Percentiles rank a stretch among this genome's conserved stretches.
phyloP scores from a whole-genome alignment of 2,113 vertebrate genomes.

The Microtus ochrogaster region DNA sequence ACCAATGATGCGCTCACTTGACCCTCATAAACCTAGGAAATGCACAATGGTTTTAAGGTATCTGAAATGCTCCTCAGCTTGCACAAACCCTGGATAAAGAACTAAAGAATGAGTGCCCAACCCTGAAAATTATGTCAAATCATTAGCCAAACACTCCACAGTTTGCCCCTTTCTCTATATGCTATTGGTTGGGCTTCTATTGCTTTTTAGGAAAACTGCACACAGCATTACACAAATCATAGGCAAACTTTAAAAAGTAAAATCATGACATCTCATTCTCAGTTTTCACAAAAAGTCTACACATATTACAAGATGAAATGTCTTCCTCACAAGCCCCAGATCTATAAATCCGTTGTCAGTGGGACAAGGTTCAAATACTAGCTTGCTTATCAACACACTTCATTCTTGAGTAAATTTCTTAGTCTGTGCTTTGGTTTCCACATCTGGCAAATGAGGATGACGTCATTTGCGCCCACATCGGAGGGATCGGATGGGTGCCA shows the following conservation, averaged over 20 bases:
- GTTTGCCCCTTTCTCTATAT: not conserved
- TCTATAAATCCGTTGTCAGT: not conserved
- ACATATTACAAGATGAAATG: not conserved
- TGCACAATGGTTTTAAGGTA: not conserved
- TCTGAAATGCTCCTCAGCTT: slow-evolving; percentile 9
- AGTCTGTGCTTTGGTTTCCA: not conserved
- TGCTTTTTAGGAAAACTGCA: not conserved
- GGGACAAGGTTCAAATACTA: not conserved
- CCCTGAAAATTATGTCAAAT: slow-evolving; percentile 12
- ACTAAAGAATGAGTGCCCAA: not conserved
- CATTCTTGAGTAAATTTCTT: not conserved
- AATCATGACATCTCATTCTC: not conserved
- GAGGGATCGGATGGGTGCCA: too few species aligned
- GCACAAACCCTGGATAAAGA: not conserved
- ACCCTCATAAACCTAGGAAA: not conserved
- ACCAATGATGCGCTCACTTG: not conserved
- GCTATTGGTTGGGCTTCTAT: not conserved
- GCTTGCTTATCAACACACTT: not conserved
- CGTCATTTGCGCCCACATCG: not conserved
- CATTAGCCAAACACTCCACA: not conserved
- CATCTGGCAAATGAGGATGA: not conserved
- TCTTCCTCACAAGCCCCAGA: not conserved
- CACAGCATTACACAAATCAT: not conserved
- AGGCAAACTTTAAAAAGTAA: slow-evolving; percentile 16
- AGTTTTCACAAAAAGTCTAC: not conserved